Base-by-base conservation (phyloP, 2,888 invertebrate species). In the Dioctria rufipes region DNA sequence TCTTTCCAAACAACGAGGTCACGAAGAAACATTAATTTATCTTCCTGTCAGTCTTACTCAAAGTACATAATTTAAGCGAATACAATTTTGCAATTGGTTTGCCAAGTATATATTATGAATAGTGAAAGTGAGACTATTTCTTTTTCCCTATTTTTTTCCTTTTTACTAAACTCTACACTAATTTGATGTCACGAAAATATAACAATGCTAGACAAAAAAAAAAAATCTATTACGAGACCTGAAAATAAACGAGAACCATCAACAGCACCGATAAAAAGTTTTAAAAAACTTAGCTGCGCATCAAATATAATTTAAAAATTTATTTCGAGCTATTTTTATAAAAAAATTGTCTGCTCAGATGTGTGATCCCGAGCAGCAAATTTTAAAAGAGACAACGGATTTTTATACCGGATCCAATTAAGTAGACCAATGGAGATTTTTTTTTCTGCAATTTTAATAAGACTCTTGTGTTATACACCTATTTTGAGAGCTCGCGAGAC, bases 301-400 rank as follows among this genome's bases (percentile, higher is more conserved):
- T 73, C 73, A n/a, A 73, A 60, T 73, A 60, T 73, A 58, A 73
- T 73, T 73, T 73, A 58, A 60, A 58, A 58, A 58, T 40, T 58
- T 60, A 73, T 13, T 43, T 9, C n/a, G 40, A 58, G 58, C 73
- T 73, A 73, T 73, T 73, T 73, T 60, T 73, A 39, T 58, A 73
- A 73, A 25, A 25, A 39, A 40, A 51, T 60, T 73, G 58, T 73
- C 40, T 42, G 40, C 60, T 73, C 73, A 73, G 37, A n/a, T n/a
- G 25, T 51, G 25, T 25, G 25, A 25, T 69, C 51, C 49, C 11
- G 37, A 69, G 51, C 69, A 25, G 2, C 25, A 69, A 51, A 69
- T n/a, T 51, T 8, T n/a, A 1, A 54, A n/a, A 69, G 43, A 37
- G 49, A 69, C 13, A 46, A 51, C 51, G 11, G 37, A 37, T 69